A percentile compares a stretch with the other conserved stretches of the same genome.
Evolutionary conservation across 2,888 invertebrate species (phyloP).

Genomic region (Luperina nickerlii): DNA sequence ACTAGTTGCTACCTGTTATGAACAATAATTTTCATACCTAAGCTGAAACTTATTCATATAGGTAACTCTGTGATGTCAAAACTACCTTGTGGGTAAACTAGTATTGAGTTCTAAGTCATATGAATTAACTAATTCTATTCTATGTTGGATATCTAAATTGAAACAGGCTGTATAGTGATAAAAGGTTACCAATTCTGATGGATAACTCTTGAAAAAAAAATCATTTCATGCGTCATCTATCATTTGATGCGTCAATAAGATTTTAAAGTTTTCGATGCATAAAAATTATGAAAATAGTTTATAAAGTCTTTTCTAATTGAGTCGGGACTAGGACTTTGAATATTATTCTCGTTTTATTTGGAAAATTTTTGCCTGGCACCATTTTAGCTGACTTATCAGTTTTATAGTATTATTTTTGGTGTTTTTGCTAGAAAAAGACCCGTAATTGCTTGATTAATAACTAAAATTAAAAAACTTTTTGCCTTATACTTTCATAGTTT

Average conservation of each 20-base stretch:
- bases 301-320: not conserved
- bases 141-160: not conserved
- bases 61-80: not conserved
- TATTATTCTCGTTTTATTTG: too few relatives aligned
- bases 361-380: not conserved
- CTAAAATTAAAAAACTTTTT: not conserved
- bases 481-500: not conserved
- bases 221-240: not conserved
- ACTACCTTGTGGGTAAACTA: not conserved
- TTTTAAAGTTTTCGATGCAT: not conserved
- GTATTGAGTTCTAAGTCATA: not conserved
- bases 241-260: not conserved
- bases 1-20: not conserved
- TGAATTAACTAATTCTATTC: not conserved
- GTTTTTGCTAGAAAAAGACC: not conserved
- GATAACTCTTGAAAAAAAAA: constrained; percentile 15
- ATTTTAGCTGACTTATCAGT: not conserved
- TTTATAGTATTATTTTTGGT: not conserved
- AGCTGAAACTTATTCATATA: not conserved
- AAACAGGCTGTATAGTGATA: constrained; percentile 26
- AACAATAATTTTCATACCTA: not conserved
- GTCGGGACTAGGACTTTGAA: not conserved
- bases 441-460: not conserved
- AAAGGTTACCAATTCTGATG: constrained; percentile 12
- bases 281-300: not conserved